Conservation (phyloP, 2,797 vertebrate species). For the Zalophus californianus region DNA sequence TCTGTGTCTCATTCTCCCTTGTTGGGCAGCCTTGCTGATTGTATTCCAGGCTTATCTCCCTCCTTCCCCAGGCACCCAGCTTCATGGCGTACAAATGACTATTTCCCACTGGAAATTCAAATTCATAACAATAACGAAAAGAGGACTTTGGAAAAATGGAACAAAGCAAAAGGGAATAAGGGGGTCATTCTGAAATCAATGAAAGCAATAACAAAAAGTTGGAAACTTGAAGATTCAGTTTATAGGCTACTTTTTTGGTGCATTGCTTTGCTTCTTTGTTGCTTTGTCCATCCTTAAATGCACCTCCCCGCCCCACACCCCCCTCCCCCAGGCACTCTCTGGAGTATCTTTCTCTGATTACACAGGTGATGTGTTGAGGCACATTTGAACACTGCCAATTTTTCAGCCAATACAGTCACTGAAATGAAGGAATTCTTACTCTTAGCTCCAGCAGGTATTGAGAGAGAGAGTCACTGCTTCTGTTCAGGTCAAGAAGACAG, state of each 20-base stretch:
- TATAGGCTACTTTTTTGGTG: background rate
- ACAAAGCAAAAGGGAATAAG: background rate
- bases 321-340: background rate
- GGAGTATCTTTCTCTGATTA: background rate
- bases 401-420: background rate
- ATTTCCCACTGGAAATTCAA: background rate
- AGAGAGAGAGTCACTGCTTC: background rate
- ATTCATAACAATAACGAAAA: background rate
- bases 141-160: background rate
- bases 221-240: background rate
- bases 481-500: background rate
- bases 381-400: background rate
- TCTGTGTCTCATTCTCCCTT: background rate
- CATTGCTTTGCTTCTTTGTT: background rate
- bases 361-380: background rate
- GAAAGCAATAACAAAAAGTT: background rate
- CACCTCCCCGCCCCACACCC: background rate
- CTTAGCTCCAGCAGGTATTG: background rate
- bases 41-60: background rate
- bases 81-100: background rate
- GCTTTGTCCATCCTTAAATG: background rate
- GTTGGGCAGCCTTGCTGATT: background rate
- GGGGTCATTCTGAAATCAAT: background rate
- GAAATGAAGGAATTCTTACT: background rate
- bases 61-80: background rate